Conservation (phyloP, 2,888 invertebrate species). For the Miltochrista miniata region DNA sequence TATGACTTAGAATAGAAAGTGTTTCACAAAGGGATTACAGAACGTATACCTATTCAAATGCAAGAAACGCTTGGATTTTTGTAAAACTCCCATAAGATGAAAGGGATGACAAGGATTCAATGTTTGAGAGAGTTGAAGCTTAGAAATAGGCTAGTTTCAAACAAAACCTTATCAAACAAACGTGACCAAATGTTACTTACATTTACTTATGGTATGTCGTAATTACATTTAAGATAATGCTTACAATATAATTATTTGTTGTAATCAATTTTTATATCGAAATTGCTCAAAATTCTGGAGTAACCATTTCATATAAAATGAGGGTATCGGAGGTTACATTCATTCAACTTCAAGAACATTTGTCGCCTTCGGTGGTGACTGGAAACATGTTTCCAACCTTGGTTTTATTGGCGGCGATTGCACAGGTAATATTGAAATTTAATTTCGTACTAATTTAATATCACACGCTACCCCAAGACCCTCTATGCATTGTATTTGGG, state of each 20-base stretch:
- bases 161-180: constrained; percentile 5
- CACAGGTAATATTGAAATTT: constrained; percentile 45
- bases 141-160: too few species aligned
- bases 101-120: too few species aligned
- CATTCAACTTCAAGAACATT: constrained; percentile 42
- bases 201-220: too few species aligned
- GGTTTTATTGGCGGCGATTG: constrained; percentile 50
- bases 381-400: constrained; percentile 41
- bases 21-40: too few species aligned
- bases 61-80: too few species aligned
- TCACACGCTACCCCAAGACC: too few species aligned
- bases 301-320: constrained; percentile 65
- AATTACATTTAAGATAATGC: constrained; percentile 23
- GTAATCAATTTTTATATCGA: constrained; percentile 35
- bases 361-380: constrained; percentile 56
- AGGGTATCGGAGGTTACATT: constrained; percentile 15
- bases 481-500: neutral
- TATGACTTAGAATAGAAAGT: too few species aligned
- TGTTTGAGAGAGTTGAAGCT: too few species aligned
- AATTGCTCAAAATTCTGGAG: constrained; percentile 48
- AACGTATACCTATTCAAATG: too few species aligned
- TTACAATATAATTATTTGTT: constrained; percentile 38
- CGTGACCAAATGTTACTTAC: constrained; percentile 31
- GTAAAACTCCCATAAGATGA: too few species aligned
- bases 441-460: too few species aligned